These are phyloP conservation scores for Paramormyrops kingsleyae DNA, from an alignment of 2,113 vertebrate species.

Conservation along the genomic window DNA sequence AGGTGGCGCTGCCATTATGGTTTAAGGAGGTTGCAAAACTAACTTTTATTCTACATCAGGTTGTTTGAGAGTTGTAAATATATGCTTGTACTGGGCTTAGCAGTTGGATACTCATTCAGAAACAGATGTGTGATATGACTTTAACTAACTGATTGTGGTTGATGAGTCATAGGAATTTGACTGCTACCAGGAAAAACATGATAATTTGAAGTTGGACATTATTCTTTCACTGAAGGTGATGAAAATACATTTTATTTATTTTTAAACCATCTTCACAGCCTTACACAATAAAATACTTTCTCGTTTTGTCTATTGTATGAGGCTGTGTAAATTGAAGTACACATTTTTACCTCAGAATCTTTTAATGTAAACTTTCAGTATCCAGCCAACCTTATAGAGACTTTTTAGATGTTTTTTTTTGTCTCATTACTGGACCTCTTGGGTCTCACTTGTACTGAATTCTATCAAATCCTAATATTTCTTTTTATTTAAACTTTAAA, in stretches of 20 bases:
- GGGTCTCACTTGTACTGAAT: not conserved
- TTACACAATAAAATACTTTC: not conserved
- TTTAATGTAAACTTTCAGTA: not conserved
- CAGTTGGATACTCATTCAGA: not conserved
- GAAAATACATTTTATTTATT: not conserved
- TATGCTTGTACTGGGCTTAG: not conserved
- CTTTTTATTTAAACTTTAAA: not conserved
- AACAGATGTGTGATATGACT: constrained; percentile 6
- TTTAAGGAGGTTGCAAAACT: constrained; percentile 32
- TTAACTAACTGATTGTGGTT: not conserved
- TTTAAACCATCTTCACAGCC: not conserved
- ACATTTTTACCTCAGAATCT: not conserved
- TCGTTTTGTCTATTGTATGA: not conserved
- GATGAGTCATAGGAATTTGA: constrained; percentile 9
- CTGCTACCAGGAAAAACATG: not conserved
- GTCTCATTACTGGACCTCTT: not conserved
- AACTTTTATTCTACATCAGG: not conserved
- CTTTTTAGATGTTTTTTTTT: not conserved
- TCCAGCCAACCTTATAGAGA: not conserved
- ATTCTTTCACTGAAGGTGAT: not conserved
- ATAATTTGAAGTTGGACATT: not conserved
- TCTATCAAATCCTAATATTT: not conserved
- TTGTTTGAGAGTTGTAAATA: not conserved
- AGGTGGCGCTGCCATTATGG: constrained; percentile 32
- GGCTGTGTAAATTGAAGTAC: not conserved